These are phyloP conservation scores for Creontiades dilutus DNA, from an alignment of 2,888 invertebrate species.

Conservation along the genomic window DNA sequence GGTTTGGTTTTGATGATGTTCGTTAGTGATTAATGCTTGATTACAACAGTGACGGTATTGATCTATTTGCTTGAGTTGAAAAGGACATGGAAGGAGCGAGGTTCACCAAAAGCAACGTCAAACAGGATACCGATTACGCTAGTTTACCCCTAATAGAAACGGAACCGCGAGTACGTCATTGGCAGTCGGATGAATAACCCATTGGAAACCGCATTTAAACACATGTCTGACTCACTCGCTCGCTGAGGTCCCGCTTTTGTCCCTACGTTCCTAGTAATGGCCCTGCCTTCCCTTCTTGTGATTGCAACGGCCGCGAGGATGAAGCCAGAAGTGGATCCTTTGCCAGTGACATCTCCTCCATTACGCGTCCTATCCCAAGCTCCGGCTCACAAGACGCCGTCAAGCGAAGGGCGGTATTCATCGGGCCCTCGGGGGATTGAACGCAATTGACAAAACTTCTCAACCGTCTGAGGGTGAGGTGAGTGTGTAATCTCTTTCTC, in stretches of 20 bases:
- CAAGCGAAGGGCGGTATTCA: not conserved
- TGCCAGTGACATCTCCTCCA: constrained; percentile 27
- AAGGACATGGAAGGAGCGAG: too few species aligned
- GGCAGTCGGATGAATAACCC: constrained; percentile 34
- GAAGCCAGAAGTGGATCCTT: constrained; percentile 39
- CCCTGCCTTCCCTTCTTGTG: not conserved
- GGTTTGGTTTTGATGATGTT: too few species aligned
- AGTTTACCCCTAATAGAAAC: not conserved
- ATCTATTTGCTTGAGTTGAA: too few species aligned
- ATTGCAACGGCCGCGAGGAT: constrained; percentile 28
- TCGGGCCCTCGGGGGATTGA: constrained; percentile 6
- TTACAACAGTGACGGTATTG: too few species aligned
- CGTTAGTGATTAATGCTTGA: too few species aligned
- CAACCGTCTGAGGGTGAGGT: not conserved
- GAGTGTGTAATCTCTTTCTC: not conserved
- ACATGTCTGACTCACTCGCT: not conserved
- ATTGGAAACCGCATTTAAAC: not conserved
- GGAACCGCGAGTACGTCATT: not conserved
- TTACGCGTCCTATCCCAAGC: not conserved
- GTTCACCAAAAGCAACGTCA: not conserved
- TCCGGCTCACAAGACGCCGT: not conserved
- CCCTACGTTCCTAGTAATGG: not conserved
- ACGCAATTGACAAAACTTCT: constrained; percentile 16
- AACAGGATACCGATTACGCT: not conserved
- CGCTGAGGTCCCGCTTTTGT: not conserved